Percentiles rank a stretch among this genome's conserved stretches.
These are phyloP conservation scores for Sula dactylatra DNA, from an alignment of 2,113 vertebrate species.

Conservation along the genomic window DNA sequence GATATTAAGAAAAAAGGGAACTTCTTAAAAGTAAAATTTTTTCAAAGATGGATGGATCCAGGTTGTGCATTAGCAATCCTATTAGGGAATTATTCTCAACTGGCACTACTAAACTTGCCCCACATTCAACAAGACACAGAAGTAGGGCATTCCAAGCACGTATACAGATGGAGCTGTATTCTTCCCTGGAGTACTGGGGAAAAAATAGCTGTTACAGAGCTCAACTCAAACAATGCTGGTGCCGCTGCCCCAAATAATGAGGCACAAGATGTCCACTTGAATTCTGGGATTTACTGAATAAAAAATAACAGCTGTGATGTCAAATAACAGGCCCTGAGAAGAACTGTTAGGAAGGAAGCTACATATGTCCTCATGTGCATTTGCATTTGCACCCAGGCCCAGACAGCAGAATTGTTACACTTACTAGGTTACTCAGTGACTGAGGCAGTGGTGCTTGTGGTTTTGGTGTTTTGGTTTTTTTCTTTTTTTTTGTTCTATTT, in stretches of 20 bases:
- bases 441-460: background rate
- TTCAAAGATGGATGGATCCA: background rate
- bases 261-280: background rate
- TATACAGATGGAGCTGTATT: background rate
- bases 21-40: background rate
- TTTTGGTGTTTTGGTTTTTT: background rate
- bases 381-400: background rate
- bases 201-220: background rate
- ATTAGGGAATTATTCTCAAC: background rate
- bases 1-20: background rate
- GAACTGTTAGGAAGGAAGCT: background rate
- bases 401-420: background rate
- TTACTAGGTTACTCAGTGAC: background rate
- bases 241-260: background rate
- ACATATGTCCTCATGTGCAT: background rate
- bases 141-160: background rate
- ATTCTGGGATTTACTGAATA: background rate
- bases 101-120: constrained; percentile 15
- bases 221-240: background rate
- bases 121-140: background rate
- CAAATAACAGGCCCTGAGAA: background rate
- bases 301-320: background rate
- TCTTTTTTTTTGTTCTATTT: background rate
- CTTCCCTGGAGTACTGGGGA: background rate
- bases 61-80: background rate